These are phyloP conservation scores for Hanleya hanleyi DNA, from an alignment of 2,888 invertebrate species.

Conservation along the genomic window DNA sequence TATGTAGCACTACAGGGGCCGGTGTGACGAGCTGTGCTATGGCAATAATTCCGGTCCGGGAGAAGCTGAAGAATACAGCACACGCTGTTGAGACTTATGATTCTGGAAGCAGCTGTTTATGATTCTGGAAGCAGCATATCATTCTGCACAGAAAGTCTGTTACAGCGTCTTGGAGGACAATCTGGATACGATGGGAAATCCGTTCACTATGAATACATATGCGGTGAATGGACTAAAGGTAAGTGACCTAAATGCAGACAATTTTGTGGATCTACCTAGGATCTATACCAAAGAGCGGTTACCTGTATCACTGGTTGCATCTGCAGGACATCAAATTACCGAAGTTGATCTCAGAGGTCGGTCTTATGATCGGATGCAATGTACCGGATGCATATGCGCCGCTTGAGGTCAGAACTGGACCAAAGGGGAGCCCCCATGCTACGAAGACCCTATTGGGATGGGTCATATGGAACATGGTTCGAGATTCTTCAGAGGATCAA, in stretches of 20 bases:
- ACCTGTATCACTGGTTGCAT: slow-evolving; percentile 11
- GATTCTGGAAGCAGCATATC: too few species aligned
- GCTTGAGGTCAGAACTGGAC: slow-evolving; percentile 9
- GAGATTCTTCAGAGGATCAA: neutral
- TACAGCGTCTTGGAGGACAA: too few species aligned
- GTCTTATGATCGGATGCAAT: slow-evolving; percentile 13
- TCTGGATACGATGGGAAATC: neutral
- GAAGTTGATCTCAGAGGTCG: slow-evolving; percentile 3
- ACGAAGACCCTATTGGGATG: slow-evolving; percentile 8
- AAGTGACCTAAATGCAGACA: too few species aligned
- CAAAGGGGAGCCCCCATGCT: slow-evolving; percentile 17
- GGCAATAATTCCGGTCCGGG: slow-evolving; percentile 18
- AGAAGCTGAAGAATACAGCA: neutral
- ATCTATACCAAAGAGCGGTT: neutral
- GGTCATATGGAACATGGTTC: slow-evolving; percentile 15
- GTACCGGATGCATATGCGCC: slow-evolving; percentile 16
- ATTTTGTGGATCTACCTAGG: too few species aligned
- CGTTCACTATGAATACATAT: neutral
- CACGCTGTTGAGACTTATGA: slow-evolving; percentile 7
- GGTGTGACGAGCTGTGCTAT: slow-evolving; percentile 6
- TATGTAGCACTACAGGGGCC: neutral
- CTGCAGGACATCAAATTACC: neutral
- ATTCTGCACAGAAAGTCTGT: slow-evolving; percentile 4
- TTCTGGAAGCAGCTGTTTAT: too few species aligned
- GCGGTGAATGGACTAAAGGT: neutral